Conservation (phyloP, 2,888 invertebrate genomes). For the Nesidiocoris tenuis region DNA sequence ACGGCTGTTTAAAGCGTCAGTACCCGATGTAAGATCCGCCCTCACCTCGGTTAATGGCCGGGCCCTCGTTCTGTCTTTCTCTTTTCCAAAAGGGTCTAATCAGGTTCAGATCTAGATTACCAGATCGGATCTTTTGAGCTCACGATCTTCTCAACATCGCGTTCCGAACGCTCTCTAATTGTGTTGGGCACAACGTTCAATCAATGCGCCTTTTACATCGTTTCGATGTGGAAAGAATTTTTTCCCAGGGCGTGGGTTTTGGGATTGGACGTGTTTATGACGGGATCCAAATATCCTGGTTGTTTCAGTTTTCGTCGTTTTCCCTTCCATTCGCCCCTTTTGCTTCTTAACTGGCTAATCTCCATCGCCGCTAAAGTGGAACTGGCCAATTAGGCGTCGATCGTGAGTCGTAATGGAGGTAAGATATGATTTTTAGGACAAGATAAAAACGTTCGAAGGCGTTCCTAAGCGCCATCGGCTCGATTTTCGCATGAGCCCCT, state of each 20-base stretch:
- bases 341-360: background rate
- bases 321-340: background rate
- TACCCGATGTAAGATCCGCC: background rate
- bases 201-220: conserved; percentile 26
- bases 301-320: conserved; percentile 1
- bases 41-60: background rate
- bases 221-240: background rate
- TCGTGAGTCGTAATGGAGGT: background rate
- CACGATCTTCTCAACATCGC: conserved; percentile 25
- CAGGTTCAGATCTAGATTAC: conserved; percentile 33
- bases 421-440: background rate
- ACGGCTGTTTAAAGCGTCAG: background rate
- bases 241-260: background rate
- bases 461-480: background rate
- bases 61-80: background rate
- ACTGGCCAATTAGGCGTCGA: background rate
- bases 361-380: background rate
- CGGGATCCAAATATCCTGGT: conserved; percentile 1
- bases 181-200: conserved; percentile 38
- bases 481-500: background rate
- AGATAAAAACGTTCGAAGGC: background rate
- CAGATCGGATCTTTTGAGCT: conserved; percentile 33
- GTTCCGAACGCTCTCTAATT: conserved; percentile 27
- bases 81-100: conserved; percentile 24
- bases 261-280: conserved; percentile 11